A percentile compares a stretch with the other conserved stretches of the same genome.
Conservation (phyloP, 1,140 invertebrate genomes). For the Triops cancriformis region DNA sequence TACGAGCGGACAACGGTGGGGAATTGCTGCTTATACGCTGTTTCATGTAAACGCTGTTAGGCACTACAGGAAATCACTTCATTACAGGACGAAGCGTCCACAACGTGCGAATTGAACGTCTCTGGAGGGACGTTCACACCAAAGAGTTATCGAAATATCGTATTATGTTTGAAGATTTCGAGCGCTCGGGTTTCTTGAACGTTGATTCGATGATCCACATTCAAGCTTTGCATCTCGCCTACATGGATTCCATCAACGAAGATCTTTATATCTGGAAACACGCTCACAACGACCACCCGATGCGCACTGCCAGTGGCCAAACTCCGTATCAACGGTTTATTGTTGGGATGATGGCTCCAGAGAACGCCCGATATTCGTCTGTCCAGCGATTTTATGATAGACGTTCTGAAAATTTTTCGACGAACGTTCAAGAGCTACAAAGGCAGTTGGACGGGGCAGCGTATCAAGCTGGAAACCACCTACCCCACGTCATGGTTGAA, state of each 20-base stretch:
- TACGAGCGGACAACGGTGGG: background rate
- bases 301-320: background rate
- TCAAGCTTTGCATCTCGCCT: background rate
- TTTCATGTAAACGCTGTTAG: background rate
- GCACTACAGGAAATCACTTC: background rate
- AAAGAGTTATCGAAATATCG: background rate
- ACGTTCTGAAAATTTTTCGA: background rate
- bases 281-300: background rate
- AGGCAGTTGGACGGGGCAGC: background rate
- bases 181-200: background rate
- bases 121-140: background rate
- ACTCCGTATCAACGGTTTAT: background rate
- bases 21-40: background rate
- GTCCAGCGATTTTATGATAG: background rate
- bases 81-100: constrained; percentile 15
- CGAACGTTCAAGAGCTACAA: background rate
- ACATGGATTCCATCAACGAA: background rate
- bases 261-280: background rate
- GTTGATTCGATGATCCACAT: background rate
- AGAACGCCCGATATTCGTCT: background rate
- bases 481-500: background rate
- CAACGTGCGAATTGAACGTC: constrained; percentile 3
- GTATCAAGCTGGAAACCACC: background rate
- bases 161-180: background rate
- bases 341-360: background rate